Percentiles rank a stretch among this genome's conserved stretches.
phyloP scores from a whole-genome alignment of 2,797 vertebrate genomes.

The Kryptolebias ocellatus region DNA sequence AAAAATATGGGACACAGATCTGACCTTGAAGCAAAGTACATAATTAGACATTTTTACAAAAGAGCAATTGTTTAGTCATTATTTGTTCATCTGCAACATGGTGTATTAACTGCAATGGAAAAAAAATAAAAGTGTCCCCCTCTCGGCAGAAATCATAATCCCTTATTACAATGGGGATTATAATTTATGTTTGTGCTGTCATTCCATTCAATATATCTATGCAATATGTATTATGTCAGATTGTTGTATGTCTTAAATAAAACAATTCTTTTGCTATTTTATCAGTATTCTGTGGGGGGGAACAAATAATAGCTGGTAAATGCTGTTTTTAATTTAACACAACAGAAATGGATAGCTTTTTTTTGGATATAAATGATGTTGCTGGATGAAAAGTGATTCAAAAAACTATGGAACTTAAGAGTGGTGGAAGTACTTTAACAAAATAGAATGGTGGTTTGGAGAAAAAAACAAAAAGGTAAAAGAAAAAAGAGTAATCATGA shows the following conservation, averaged over 20 bases:
- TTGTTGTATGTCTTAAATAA: constrained; percentile 18
- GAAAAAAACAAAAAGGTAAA: background rate
- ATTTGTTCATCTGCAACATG: constrained; percentile 58
- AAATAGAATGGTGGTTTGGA: background rate
- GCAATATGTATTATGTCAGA: constrained; percentile 39
- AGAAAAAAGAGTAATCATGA: background rate
- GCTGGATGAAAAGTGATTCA: constrained; percentile 12
- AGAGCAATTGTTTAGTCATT: constrained; percentile 62
- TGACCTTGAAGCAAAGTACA: constrained; percentile 42
- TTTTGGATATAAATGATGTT: constrained; percentile 9
- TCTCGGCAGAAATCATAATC: constrained; percentile 54
- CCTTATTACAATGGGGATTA: constrained; percentile 55
- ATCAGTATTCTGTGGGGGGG: constrained; percentile 19
- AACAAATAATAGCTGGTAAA: background rate
- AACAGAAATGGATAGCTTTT: background rate
- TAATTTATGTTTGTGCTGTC: constrained; percentile 32
- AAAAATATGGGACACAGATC: constrained; percentile 34
- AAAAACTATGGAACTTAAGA: background rate
- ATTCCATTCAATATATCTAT: constrained; percentile 27
- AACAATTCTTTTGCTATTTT: constrained; percentile 14
- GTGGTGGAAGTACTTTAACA: background rate
- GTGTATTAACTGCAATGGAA: constrained; percentile 54
- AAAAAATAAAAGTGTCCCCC: constrained; percentile 27
- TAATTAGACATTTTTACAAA: constrained; percentile 52
- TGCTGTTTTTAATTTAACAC: background rate